Percentiles rank a stretch among this genome's conserved stretches.
Evolutionary conservation across 2,113 vertebrate genomes (phyloP).

Genomic region (Felis catus): DNA sequence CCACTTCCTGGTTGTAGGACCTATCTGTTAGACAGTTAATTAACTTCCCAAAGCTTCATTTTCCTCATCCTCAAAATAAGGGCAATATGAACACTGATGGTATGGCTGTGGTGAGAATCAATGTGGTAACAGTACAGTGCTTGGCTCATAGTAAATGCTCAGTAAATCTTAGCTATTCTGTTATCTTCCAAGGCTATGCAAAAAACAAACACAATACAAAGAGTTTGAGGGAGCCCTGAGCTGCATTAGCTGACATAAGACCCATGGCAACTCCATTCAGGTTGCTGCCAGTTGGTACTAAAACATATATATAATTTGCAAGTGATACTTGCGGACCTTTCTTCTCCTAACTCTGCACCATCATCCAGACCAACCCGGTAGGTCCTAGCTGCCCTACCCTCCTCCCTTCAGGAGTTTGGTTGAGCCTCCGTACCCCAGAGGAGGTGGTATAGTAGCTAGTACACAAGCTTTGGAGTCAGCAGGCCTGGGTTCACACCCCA

Average conservation of each 20-base stretch:
- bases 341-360: not conserved
- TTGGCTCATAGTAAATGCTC: not conserved
- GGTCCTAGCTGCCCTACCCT: not conserved
- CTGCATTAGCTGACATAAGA: not conserved
- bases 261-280: not conserved
- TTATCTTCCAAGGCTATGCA: not conserved
- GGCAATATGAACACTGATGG: not conserved
- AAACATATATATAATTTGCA: not conserved
- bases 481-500: not conserved
- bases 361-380: not conserved
- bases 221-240: not conserved
- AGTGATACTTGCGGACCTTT: not conserved
- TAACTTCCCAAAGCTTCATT: constrained; percentile 25
- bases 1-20: not conserved
- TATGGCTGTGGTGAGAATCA: not conserved
- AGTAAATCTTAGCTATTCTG: not conserved
- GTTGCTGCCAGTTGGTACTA: not conserved
- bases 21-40: not conserved
- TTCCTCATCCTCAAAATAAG: constrained; percentile 33
- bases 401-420: not conserved
- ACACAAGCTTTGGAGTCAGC: not conserved
- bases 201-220: not conserved
- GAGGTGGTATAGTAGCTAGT: not conserved
- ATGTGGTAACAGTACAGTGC: not conserved
- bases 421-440: not conserved